phyloP scores from a whole-genome alignment of 2,797 vertebrate species.

The Myotis daubentonii region DNA sequence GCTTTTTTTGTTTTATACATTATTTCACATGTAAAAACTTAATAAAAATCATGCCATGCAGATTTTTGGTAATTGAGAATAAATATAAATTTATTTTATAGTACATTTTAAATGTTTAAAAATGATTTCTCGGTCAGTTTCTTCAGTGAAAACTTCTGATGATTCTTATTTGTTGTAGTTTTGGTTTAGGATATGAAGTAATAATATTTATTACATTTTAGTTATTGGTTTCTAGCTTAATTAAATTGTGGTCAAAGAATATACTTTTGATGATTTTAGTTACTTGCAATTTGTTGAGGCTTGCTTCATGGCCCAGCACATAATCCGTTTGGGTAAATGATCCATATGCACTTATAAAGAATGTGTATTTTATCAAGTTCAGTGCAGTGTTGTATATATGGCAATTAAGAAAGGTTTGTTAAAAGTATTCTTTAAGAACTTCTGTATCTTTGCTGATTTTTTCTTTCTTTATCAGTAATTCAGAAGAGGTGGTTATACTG shows the following conservation, averaged over 20 bases:
- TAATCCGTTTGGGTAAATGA: neutral
- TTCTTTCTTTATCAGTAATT: neutral
- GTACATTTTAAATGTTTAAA: neutral
- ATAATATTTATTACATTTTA: constrained; percentile 3
- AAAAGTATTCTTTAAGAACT: neutral
- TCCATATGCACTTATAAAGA: neutral
- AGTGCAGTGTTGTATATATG: neutral
- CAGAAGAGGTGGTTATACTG: neutral
- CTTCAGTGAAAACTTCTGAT: neutral
- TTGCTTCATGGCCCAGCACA: neutral
- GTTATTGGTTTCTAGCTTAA: neutral
- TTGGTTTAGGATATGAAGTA: constrained; percentile 18
- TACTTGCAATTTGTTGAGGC: neutral
- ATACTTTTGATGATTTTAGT: constrained; percentile 12
- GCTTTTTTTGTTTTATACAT: neutral
- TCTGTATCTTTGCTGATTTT: neutral
- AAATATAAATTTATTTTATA: constrained; percentile 8
- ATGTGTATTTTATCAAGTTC: neutral
- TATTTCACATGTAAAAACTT: neutral
- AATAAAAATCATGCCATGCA: neutral
- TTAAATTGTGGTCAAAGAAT: neutral
- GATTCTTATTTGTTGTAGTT: neutral
- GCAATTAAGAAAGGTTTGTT: neutral
- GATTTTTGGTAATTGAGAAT: neutral
- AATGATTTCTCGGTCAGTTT: neutral